Evolutionary conservation across 1,140 invertebrate species (phyloP).

Genomic region (Achatina immaculata): DNA sequence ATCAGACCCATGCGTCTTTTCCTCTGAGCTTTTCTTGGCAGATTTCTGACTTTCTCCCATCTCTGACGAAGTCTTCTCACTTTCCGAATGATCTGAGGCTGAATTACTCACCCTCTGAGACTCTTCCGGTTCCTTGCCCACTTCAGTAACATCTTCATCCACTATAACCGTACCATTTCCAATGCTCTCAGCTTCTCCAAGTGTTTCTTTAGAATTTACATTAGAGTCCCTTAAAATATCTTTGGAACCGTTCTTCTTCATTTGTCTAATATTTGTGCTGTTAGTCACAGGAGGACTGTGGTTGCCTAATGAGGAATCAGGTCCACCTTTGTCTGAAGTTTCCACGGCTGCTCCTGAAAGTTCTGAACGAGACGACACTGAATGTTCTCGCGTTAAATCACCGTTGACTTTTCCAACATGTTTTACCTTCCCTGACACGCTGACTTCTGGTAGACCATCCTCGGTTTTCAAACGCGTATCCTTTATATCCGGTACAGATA

Average conservation of each 20-base stretch:
- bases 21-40: neutral
- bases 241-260: neutral
- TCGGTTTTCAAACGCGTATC: neutral
- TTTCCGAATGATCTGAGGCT: neutral
- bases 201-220: neutral
- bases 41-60: neutral
- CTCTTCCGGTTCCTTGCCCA: neutral
- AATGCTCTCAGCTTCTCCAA: neutral
- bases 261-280: neutral
- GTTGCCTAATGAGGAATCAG: neutral
- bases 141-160: neutral
- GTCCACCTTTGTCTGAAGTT: neutral
- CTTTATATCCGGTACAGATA: too few species aligned
- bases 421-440: neutral
- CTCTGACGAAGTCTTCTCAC: neutral
- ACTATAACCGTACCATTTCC: neutral
- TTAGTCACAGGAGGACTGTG: neutral
- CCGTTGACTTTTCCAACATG: neutral
- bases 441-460: neutral
- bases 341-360: neutral
- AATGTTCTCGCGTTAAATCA: neutral
- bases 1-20: neutral
- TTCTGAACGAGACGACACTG: neutral
- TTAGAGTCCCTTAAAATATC: neutral
- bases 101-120: neutral